phyloP scores from a whole-genome alignment of 2,113 vertebrate genomes.

The Machaerirhynchus nigripectus region DNA sequence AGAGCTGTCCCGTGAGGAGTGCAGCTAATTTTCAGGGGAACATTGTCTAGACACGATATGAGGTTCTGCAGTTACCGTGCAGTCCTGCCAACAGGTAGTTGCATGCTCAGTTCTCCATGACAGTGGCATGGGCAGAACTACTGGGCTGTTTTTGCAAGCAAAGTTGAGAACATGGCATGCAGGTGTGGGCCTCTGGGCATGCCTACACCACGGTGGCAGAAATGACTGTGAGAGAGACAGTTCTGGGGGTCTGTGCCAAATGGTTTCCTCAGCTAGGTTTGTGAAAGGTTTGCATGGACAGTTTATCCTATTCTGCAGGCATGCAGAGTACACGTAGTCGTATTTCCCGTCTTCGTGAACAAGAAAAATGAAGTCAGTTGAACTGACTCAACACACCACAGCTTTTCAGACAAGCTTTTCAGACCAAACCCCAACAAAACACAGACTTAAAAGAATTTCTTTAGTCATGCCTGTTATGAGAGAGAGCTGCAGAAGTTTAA shows the following conservation, averaged over 20 bases:
- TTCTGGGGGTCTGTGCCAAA: neutral
- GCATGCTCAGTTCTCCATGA: neutral
- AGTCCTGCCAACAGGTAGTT: neutral
- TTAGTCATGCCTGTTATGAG: neutral
- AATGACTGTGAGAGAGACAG: neutral
- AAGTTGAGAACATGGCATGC: neutral
- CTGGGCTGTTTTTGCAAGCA: neutral
- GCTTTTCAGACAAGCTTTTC: neutral
- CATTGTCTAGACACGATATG: neutral
- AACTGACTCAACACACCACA: neutral
- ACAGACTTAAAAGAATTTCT: neutral
- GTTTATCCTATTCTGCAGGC: neutral
- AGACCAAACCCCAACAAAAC: neutral
- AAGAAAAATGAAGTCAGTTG: neutral
- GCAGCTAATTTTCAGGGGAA: neutral
- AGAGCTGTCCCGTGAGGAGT: neutral
- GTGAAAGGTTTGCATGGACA: neutral
- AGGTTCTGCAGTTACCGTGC: neutral
- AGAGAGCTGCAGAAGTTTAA: neutral
- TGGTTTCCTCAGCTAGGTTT: neutral
- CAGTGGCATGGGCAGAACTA: neutral
- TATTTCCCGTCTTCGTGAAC: neutral
- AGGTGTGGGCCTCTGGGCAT: neutral
- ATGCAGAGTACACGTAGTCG: fast-evolving
- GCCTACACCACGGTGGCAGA: neutral